Evolutionary conservation across 2,113 vertebrate genomes (phyloP).

Genomic region (Phaethon lepturus): DNA sequence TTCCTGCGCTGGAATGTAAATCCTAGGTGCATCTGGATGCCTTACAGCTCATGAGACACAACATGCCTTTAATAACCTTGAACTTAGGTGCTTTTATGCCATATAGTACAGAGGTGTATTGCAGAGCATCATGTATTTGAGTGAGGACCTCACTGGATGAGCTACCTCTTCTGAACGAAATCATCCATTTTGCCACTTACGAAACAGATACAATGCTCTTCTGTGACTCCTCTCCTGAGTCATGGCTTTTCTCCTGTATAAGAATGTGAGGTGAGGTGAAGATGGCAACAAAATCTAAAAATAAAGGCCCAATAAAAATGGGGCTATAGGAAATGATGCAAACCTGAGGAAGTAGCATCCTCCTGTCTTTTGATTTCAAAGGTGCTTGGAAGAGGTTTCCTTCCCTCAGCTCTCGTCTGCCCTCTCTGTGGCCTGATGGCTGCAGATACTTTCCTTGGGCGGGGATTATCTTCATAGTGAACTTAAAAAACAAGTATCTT

Average conservation of each 20-base stretch:
- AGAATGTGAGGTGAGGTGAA: neutral
- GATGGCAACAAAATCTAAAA: neutral
- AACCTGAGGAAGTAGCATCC: neutral
- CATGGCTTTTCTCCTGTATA: neutral
- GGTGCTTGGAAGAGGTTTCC: neutral
- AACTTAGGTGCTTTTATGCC: neutral
- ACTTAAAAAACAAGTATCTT: neutral
- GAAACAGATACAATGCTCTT: neutral
- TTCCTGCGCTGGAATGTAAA: neutral
- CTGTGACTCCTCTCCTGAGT: neutral
- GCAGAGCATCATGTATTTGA: rapidly evolving
- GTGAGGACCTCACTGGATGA: neutral
- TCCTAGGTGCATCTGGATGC: neutral
- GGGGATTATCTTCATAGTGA: neutral
- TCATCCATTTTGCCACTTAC: neutral
- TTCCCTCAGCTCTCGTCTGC: neutral
- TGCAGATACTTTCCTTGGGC: neutral
- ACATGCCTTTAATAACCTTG: neutral
- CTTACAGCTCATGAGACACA: neutral
- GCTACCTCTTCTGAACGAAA: neutral
- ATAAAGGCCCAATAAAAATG: neutral
- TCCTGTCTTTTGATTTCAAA: neutral
- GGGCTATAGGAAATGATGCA: neutral
- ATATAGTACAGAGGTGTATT: neutral
- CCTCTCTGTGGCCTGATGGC: neutral